Base-by-base conservation (phyloP, 1,140 invertebrate genomes). In the Cataglyphis hispanica region DNA sequence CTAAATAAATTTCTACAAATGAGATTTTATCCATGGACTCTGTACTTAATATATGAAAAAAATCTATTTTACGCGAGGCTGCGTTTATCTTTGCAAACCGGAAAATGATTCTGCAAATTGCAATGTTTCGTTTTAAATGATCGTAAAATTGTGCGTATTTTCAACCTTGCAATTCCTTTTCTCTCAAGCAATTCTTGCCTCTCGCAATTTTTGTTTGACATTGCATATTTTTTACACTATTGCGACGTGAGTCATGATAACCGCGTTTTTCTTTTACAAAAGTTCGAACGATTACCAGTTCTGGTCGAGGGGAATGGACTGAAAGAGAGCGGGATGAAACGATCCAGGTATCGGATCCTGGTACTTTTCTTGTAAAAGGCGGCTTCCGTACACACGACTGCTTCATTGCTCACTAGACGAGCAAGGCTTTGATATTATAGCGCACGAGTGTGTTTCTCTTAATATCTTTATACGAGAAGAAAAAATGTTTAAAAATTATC, bases 271-370 rank as follows among this genome's bases (percentile, higher is more conserved):
- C 16, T 74, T 74, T 74, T 83, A 46, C 37, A 19, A 83, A 83
- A 83, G 67, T 83, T 83, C 60, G 53, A 83, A 61, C 67, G 78
- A 83, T 83, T 40, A 61, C 53, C 40, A 7, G 37, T 70, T 50
- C 25, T 46, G 67, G 66, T 74, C 78, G 67, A 81, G 64, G 66
- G 78, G 78, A 83, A 83, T 74, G 67, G 67, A 72, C 67, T 74
- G 53, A 37, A 83, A 74, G 67, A n/a, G 67, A 72, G 37, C 37
- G 53, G 56, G 37, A 81, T 70, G 77, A 70, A 81, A 72, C 34
- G 50, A 25, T 60, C 66, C 70, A 74, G 78, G 37, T 83, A 83
- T 83, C 78, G 78, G 56, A 83, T 83, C 25, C 13, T 46, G 37
- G 8, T 74, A 72, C 67, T 74, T 60, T 46, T 74, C 50, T 61